A percentile compares a stretch with the other conserved stretches of the same genome.
Conservation (phyloP, 1,140 invertebrate species). For the Dreissena polymorpha region DNA sequence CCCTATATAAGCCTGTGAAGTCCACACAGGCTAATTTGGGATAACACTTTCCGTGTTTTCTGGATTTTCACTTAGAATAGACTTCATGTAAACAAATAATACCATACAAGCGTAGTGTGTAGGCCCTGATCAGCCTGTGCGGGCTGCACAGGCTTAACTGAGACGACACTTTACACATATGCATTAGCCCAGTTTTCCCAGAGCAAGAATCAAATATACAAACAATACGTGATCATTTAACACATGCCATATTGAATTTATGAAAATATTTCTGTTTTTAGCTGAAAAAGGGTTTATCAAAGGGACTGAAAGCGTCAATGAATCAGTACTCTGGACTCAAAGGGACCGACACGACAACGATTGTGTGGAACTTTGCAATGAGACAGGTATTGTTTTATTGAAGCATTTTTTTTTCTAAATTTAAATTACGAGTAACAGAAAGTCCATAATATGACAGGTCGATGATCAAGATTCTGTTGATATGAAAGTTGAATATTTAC, state of each 20-base stretch:
- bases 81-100: too few species aligned
- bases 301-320: not conserved
- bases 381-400: not conserved
- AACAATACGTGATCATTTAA: not conserved
- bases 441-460: not conserved
- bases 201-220: not conserved
- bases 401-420: not conserved
- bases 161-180: not conserved
- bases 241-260: not conserved
- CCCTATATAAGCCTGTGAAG: too few species aligned
- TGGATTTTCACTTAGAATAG: too few species aligned
- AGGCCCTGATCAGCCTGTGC: too few species aligned
- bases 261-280: not conserved
- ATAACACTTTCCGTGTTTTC: too few species aligned
- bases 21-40: too few species aligned
- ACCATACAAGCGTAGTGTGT: too few species aligned
- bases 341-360: not conserved
- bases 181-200: not conserved
- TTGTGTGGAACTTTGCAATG: slow-evolving; percentile 6
- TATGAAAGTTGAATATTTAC: not conserved
- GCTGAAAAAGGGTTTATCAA: not conserved
- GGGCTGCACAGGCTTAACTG: not conserved
- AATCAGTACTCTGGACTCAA: not conserved
- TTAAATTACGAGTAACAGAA: not conserved
- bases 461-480: too few species aligned